Conservation (phyloP, 2,888 invertebrate genomes). For the Noctuana brunneofusca region DNA sequence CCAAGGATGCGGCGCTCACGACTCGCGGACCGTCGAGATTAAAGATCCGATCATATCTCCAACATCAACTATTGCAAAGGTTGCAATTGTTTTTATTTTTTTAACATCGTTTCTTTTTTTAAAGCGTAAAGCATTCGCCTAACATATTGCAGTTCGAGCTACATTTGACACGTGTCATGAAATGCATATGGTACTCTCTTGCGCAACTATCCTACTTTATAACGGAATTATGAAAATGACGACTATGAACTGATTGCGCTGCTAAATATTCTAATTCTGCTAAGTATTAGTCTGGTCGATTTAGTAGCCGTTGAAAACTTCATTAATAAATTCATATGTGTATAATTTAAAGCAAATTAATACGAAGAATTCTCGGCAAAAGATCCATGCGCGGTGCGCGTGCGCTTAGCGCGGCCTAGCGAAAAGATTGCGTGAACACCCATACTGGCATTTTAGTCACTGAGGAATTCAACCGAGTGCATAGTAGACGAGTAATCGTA, state of each 20-base stretch:
- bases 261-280: not conserved
- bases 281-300: slow-evolving; percentile 6
- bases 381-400: slow-evolving; percentile 46
- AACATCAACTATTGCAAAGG: slow-evolving; percentile 31
- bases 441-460: slow-evolving; percentile 41
- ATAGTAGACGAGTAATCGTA: slow-evolving; percentile 13
- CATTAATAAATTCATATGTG: slow-evolving; percentile 40
- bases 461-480: slow-evolving; percentile 40
- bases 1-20: slow-evolving; percentile 58
- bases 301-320: slow-evolving; percentile 38
- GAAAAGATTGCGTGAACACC: slow-evolving; percentile 55
- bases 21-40: slow-evolving; percentile 36
- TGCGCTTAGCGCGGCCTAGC: slow-evolving; percentile 44
- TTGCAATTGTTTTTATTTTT: slow-evolving; percentile 37
- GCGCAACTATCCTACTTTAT: not conserved
- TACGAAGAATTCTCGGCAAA: slow-evolving; percentile 45
- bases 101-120: slow-evolving; percentile 28
- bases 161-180: no score
- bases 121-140: not conserved
- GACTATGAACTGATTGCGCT: not conserved
- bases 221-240: not conserved
- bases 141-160: not conserved
- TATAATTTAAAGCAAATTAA: slow-evolving; percentile 46
- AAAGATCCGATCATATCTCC: slow-evolving; percentile 36
- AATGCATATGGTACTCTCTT: no score